Percentiles rank a stretch among this genome's conserved stretches.
Conservation (phyloP, 30 jellyfish, hydroid and myxozoan species). For the Pseudorhiza aurosa region DNA sequence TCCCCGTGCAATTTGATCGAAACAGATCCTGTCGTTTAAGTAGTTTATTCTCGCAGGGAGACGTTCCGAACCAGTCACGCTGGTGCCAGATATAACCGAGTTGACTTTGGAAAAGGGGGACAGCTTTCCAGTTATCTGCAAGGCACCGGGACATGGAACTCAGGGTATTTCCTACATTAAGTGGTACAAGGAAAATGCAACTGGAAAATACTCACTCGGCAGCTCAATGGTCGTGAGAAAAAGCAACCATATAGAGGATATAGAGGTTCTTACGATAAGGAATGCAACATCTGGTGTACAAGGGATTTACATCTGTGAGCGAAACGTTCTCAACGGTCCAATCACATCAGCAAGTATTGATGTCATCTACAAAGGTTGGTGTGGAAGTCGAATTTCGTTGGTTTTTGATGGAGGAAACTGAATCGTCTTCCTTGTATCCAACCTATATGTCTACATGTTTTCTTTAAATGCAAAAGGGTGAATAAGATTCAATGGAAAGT, state of each 20-base stretch:
- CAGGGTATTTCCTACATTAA: constrained; percentile 9
- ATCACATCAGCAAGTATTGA: constrained; percentile 20
- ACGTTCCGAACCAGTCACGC: constrained; percentile 8
- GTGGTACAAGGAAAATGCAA: constrained; percentile 38
- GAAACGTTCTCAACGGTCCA: background rate
- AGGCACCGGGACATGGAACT: constrained; percentile 22
- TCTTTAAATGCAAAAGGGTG: no score
- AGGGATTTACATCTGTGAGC: constrained; percentile 47
- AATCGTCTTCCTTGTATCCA: no score
- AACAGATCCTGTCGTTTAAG: background rate
- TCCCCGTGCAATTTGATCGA: background rate
- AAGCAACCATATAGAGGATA: background rate
- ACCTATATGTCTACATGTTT: no score
- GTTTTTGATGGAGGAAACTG: no score
- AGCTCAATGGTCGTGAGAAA: background rate
- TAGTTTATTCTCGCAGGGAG: constrained; percentile 5
- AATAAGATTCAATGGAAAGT: no score
- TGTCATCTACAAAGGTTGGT: constrained; percentile 33
- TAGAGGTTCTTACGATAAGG: constrained; percentile 15
- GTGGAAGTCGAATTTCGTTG: background rate
- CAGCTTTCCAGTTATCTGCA: constrained; percentile 15
- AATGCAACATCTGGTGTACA: constrained; percentile 24
- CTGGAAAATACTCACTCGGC: constrained; percentile 10
- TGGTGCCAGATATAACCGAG: constrained; percentile 29
- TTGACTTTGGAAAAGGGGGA: constrained; percentile 30